These are phyloP conservation scores for Willisornis vidua DNA, from an alignment of 2,113 vertebrate genomes.

Conservation along the genomic window DNA sequence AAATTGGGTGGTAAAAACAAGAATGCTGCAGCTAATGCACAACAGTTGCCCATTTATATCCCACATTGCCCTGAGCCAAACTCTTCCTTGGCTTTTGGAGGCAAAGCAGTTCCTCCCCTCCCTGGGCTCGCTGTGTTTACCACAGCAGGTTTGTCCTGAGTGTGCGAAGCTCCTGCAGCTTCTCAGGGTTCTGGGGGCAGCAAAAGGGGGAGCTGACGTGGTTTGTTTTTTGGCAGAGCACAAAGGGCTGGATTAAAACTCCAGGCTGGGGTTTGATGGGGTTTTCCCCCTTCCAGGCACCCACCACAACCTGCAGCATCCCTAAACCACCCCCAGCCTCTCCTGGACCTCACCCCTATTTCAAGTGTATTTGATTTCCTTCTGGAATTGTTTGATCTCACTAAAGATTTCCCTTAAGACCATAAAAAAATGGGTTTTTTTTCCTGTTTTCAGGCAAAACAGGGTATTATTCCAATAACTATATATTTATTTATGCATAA, in stretches of 20 bases:
- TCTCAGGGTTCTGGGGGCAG: background rate
- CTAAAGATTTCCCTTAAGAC: background rate
- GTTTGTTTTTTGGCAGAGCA: conserved; percentile 30
- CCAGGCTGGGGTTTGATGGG: fast-evolving
- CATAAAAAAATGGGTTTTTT: fast-evolving
- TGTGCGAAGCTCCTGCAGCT: background rate
- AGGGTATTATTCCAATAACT: background rate
- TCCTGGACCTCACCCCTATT: background rate
- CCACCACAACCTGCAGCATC: fast-evolving
- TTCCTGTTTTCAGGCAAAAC: background rate
- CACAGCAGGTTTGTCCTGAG: conserved; percentile 62
- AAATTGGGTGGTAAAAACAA: conserved; percentile 68
- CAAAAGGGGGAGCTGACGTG: background rate
- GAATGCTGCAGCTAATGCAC: conserved; percentile 70
- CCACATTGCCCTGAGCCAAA: conserved; percentile 70
- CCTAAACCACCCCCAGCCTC: fast-evolving
- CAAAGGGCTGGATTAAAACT: background rate
- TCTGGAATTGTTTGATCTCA: background rate
- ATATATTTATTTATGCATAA: background rate
- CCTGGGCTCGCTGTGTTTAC: conserved; percentile 29
- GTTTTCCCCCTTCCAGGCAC: background rate
- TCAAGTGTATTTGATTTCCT: background rate
- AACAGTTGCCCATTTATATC: conserved; percentile 71
- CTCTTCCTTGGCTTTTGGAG: conserved; percentile 67
- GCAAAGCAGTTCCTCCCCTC: conserved; percentile 56